A percentile compares a stretch with the other conserved stretches of the same genome.
These are phyloP conservation scores for Drosophila ercepeae DNA, from an alignment of 1,140 invertebrate species.

Conservation along the genomic window DNA sequence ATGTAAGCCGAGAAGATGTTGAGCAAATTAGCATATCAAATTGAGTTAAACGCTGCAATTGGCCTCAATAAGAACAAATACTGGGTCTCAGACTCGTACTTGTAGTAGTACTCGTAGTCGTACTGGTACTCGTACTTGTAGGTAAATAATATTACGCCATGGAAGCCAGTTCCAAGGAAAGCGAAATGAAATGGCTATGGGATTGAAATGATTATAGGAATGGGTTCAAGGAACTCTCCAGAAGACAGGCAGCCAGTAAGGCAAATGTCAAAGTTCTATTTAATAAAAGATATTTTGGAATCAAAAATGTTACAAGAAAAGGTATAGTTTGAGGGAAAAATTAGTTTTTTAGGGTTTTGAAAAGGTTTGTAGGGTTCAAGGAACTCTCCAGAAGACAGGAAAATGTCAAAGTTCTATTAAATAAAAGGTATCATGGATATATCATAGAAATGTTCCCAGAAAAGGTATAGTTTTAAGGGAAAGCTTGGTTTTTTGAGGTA, in stretches of 20 bases:
- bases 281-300: conserved; percentile 12
- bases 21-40: conserved; percentile 76
- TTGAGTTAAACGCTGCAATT: conserved; percentile 74
- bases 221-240: conserved; percentile 18
- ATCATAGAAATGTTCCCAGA: no score
- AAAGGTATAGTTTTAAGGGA: no score
- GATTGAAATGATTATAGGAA: conserved; percentile 3
- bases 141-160: conserved; percentile 37
- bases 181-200: conserved; percentile 21
- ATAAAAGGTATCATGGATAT: no score
- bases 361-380: not conserved
- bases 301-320: no score
- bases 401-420: no score
- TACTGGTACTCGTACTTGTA: not conserved
- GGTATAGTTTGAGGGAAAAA: no score
- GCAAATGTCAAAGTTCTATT: conserved; percentile 26
- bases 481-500: no score
- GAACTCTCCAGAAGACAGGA: no score
- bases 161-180: conserved; percentile 20
- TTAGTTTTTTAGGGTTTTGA: not conserved
- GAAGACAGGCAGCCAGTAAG: no score
- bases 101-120: not conserved
- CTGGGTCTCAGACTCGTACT: no score
- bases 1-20: conserved; percentile 18
- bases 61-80: conserved; percentile 41